phyloP scores from a whole-genome alignment of 2,797 vertebrate genomes.

The Limosa lapponica region DNA sequence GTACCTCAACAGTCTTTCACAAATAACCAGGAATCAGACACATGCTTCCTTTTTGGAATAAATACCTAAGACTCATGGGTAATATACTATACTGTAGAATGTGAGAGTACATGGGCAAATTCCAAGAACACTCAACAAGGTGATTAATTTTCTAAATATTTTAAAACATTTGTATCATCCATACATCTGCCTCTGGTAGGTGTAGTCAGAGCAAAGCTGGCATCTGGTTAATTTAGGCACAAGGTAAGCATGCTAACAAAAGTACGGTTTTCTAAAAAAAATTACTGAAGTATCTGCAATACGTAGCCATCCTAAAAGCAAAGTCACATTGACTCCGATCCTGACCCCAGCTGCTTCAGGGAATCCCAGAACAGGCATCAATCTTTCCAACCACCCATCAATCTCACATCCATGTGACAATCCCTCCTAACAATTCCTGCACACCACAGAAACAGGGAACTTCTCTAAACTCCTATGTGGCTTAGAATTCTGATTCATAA shows the following conservation, averaged over 20 bases:
- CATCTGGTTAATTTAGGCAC: background rate
- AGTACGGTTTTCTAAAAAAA: background rate
- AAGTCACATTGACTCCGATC: background rate
- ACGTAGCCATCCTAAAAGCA: background rate
- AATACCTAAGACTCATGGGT: background rate
- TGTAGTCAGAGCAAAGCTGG: background rate
- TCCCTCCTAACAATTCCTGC: background rate
- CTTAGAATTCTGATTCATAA: background rate
- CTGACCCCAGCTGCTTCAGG: background rate
- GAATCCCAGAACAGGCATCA: background rate
- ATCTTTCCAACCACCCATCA: background rate
- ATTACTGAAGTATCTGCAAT: background rate
- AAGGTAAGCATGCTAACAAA: background rate
- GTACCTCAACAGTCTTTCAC: background rate
- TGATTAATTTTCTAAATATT: background rate
- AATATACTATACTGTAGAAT: background rate
- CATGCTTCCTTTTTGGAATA: background rate
- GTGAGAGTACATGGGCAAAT: fast-evolving
- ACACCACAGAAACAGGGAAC: background rate
- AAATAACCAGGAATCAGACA: background rate
- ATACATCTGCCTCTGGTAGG: background rate
- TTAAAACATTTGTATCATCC: background rate
- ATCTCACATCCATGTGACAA: background rate
- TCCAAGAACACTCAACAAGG: background rate
- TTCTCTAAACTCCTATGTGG: background rate